phyloP scores from a whole-genome alignment of 2,113 vertebrate species.

The Corydoras maculifer region DNA sequence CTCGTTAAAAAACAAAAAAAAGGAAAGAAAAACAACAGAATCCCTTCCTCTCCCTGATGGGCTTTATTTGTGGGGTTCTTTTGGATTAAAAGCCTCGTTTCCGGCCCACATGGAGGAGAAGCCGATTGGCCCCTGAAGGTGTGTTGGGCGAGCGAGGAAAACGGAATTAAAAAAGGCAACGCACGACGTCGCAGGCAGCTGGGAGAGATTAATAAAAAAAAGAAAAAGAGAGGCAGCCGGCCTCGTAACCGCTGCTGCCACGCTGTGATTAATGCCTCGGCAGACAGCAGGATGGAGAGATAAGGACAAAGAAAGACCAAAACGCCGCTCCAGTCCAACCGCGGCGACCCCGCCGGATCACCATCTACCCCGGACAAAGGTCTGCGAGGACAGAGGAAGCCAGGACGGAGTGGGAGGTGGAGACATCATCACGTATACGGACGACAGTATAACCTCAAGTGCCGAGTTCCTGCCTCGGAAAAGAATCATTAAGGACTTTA shows the following conservation, averaged over 20 bases:
- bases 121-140: slow-evolving; percentile 38
- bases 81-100: slow-evolving; percentile 46
- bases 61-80: slow-evolving; percentile 44
- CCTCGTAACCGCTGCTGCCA: slow-evolving; percentile 34
- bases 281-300: slow-evolving; percentile 42
- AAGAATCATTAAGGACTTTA: no score
- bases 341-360: no score
- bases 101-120: slow-evolving; percentile 41
- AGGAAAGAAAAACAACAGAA: slow-evolving; percentile 27
- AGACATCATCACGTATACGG: no score
- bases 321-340: slow-evolving; percentile 32
- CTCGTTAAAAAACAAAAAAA: slow-evolving; percentile 27
- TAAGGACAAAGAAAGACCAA: slow-evolving; percentile 38
- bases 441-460: no score
- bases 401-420: no score
- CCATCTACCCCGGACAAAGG: background rate
- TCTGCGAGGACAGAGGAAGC: slow-evolving; percentile 24
- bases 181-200: slow-evolving; percentile 38
- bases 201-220: slow-evolving; percentile 49
- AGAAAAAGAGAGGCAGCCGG: background rate
- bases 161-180: slow-evolving; percentile 6
- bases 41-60: slow-evolving; percentile 37
- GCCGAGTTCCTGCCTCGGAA: no score
- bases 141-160: slow-evolving; percentile 37
- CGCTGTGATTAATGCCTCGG: slow-evolving; percentile 39